These are phyloP conservation scores for Falco novaeseelandiae DNA, from an alignment of 2,797 vertebrate genomes.

Conservation along the genomic window DNA sequence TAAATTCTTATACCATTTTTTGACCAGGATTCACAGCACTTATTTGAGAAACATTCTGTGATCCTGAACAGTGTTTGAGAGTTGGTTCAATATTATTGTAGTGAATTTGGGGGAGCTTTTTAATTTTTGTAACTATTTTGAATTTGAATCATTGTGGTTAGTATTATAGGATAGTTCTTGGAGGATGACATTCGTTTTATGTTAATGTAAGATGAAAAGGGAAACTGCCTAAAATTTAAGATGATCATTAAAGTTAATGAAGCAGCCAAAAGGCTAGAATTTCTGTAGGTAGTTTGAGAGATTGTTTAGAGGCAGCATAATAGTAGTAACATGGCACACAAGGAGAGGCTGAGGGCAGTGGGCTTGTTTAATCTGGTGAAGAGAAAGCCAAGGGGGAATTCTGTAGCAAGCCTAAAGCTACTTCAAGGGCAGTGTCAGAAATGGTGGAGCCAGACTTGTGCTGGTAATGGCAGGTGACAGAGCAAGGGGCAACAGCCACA, in stretches of 20 bases:
- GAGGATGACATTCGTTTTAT: constrained; percentile 8
- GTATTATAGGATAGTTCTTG: neutral
- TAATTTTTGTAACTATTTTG: neutral
- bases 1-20: constrained; percentile 32
- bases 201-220: neutral
- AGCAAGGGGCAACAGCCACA: neutral
- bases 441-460: neutral
- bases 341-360: neutral
- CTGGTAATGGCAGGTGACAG: neutral
- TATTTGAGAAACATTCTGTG: neutral
- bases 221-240: neutral
- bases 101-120: neutral
- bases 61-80: neutral
- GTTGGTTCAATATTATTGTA: neutral
- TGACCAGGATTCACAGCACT: neutral
- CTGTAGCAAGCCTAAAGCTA: neutral
- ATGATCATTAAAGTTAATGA: constrained; percentile 12
- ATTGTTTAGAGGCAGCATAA: neutral
- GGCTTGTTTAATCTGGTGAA: neutral
- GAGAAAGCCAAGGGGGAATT: neutral
- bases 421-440: neutral
- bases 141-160: neutral
- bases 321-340: neutral
- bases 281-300: neutral
- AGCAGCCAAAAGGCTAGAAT: constrained; percentile 30